phyloP scores from a whole-genome alignment of 2,797 vertebrate genomes.

The Atherinosoma microstoma region DNA sequence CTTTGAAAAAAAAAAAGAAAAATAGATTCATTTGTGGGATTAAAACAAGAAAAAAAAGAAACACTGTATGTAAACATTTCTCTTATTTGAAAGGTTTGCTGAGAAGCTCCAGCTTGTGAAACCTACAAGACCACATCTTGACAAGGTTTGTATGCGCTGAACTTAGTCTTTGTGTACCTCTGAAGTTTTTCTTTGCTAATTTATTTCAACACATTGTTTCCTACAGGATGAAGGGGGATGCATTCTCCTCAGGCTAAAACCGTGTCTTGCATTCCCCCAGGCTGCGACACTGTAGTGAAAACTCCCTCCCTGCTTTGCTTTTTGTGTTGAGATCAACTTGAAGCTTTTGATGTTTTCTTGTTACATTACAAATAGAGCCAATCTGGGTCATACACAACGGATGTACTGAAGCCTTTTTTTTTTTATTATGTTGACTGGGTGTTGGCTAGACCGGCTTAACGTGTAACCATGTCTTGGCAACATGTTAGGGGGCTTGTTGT shows the following conservation, averaged over 20 bases:
- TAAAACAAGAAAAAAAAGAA: neutral
- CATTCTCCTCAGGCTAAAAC: slow-evolving; percentile 50
- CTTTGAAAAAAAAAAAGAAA: neutral
- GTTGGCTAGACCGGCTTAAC: slow-evolving; percentile 37
- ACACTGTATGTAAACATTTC: neutral
- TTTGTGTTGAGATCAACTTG: slow-evolving; percentile 61
- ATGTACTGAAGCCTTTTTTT: neutral
- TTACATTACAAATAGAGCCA: slow-evolving; percentile 45
- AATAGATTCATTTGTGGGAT: neutral
- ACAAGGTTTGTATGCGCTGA: slow-evolving; percentile 85
- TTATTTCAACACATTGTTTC: slow-evolving; percentile 72
- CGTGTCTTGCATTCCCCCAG: slow-evolving; percentile 61
- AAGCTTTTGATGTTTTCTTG: slow-evolving; percentile 74
- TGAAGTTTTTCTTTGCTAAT: slow-evolving; percentile 64
- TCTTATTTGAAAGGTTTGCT: slow-evolving; percentile 84
- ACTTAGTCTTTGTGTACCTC: slow-evolving; percentile 14
- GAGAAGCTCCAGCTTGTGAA: slow-evolving; percentile 86
- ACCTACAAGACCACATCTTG: slow-evolving; percentile 85
- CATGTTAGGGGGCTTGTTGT: neutral
- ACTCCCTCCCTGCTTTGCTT: slow-evolving; percentile 64
- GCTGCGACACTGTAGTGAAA: slow-evolving; percentile 74
- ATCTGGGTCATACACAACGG: slow-evolving; percentile 27
- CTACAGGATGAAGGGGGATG: slow-evolving; percentile 44
- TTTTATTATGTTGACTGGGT: slow-evolving; percentile 18
- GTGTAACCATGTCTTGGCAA: neutral